phyloP scores from a whole-genome alignment of 2,797 vertebrate species.

The Tachyglossus aculeatus region DNA sequence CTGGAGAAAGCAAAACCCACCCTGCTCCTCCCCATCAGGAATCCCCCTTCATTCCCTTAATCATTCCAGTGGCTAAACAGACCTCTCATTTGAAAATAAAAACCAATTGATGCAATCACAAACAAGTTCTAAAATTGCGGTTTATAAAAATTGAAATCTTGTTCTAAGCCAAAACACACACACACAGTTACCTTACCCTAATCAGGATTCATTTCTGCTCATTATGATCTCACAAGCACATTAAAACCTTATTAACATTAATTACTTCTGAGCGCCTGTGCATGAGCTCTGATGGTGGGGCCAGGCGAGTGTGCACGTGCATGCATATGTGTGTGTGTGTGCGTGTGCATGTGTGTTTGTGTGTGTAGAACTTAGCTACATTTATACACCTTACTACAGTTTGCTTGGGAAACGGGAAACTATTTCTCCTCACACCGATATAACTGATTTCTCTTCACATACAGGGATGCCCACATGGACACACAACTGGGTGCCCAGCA shows the following conservation, averaged over 20 bases:
- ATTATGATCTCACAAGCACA: constrained; percentile 88
- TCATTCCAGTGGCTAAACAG: constrained; percentile 83
- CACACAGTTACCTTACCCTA: constrained; percentile 85
- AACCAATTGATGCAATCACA: constrained; percentile 81
- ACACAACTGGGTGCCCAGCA: constrained; percentile 77
- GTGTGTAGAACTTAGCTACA: constrained; percentile 82
- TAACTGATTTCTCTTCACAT: constrained; percentile 81
- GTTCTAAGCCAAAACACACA: constrained; percentile 85
- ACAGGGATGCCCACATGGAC: constrained; percentile 60
- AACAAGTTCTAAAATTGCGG: constrained; percentile 83
- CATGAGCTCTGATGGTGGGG: constrained; percentile 80
- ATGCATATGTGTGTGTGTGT: constrained; percentile 18
- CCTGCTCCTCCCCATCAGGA: constrained; percentile 74
- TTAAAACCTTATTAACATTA: constrained; percentile 90
- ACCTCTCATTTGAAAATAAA: constrained; percentile 83
- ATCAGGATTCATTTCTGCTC: constrained; percentile 87
- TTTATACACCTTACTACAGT: constrained; percentile 84
- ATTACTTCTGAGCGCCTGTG: constrained; percentile 85
- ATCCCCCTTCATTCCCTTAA: constrained; percentile 78
- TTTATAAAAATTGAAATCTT: constrained; percentile 83
- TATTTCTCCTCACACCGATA: constrained; percentile 86
- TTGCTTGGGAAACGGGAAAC: constrained; percentile 86
- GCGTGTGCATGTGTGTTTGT: constrained; percentile 48
- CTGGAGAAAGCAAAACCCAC: constrained; percentile 66
- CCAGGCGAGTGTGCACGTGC: constrained; percentile 58